Conservation (phyloP, 2,797 vertebrate genomes). For the Cirrhinus mrigala region DNA sequence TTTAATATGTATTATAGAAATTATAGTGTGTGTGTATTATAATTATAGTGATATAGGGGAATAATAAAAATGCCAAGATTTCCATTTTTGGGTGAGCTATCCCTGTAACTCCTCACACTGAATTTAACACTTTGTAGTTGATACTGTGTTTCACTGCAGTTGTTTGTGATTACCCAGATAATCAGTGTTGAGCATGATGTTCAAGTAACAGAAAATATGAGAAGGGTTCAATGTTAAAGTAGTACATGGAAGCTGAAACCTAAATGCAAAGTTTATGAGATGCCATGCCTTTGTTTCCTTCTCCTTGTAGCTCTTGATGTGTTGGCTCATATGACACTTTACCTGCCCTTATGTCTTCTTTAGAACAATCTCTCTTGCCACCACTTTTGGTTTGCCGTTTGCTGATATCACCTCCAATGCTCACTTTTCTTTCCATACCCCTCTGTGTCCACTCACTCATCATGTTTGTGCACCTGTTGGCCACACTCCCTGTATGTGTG, state of each 20-base stretch:
- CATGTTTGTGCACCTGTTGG: slow-evolving; percentile 81
- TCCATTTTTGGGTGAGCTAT: not conserved
- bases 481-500: slow-evolving; percentile 85
- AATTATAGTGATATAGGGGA: too few relatives aligned
- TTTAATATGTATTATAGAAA: not conserved
- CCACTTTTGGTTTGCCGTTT: slow-evolving; percentile 32
- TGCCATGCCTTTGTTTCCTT: slow-evolving; percentile 27
- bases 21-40: not conserved
- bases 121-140: slow-evolving; percentile 19
- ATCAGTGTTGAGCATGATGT: slow-evolving; percentile 39
- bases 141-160: slow-evolving; percentile 3
- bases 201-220: slow-evolving; percentile 15
- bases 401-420: slow-evolving; percentile 26
- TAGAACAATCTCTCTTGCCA: slow-evolving; percentile 15
- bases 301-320: slow-evolving; percentile 33
- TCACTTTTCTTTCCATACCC: slow-evolving; percentile 39
- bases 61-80: not conserved
- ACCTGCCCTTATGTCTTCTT: slow-evolving; percentile 22
- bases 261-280: slow-evolving; percentile 32
- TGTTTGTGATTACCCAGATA: slow-evolving; percentile 13
- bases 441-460: slow-evolving; percentile 35
- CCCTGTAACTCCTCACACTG: slow-evolving; percentile 13
- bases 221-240: not conserved
- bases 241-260: slow-evolving; percentile 2
- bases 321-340: slow-evolving; percentile 30